Base-by-base conservation (phyloP, 2,113 vertebrate genomes). In the Scophthalmus maximus region DNA sequence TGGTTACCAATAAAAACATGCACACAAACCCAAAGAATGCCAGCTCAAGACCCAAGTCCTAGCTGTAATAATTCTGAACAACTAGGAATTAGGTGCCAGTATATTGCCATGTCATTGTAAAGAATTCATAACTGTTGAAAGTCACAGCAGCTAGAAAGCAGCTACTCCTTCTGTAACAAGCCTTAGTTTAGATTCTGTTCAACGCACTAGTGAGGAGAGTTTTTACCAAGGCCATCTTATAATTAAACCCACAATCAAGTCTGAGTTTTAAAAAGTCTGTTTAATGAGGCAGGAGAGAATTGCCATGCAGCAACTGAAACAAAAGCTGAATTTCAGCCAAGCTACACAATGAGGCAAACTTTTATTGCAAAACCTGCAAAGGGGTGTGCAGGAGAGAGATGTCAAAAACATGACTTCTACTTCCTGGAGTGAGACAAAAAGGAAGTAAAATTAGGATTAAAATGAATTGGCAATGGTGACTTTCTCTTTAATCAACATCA, bases 351-450 rank as follows among this genome's bases (percentile, higher is more conserved):
- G 64, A 73, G 26, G 50, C 56, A 75, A 3, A 36, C 56, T 42
- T 50, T 50, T 50, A 55, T 76, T 80, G 64, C 52, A 68, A 67
- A 82, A 78, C 59, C 77, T 65, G 67, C 34, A 46, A 38, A 56
- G 8, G 8, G 18, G 7, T 68, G 52, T 17, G 25, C 15, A 2
- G 56, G 76, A 78, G 65, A 73, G 51, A 53, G 8, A 47, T 40
- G 27, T 55, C 9, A 78, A 79, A 82, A 76, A 14, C 23, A 44
- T n/a, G 25, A 42, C 56, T 73, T 77, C n/a, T 52, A 67, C 70
- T 79, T 86, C 67, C 85, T 86, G 79, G 72, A 80, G 66, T 58
- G 61, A 82, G 25, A 83, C 44, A 74, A 64, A 65, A 71, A 55
- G 46, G 47, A 84, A 78, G 46, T 67, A 0, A 40, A 72, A 71